Conservation (phyloP, 2,113 vertebrate species). For the Monopterus albus region DNA sequence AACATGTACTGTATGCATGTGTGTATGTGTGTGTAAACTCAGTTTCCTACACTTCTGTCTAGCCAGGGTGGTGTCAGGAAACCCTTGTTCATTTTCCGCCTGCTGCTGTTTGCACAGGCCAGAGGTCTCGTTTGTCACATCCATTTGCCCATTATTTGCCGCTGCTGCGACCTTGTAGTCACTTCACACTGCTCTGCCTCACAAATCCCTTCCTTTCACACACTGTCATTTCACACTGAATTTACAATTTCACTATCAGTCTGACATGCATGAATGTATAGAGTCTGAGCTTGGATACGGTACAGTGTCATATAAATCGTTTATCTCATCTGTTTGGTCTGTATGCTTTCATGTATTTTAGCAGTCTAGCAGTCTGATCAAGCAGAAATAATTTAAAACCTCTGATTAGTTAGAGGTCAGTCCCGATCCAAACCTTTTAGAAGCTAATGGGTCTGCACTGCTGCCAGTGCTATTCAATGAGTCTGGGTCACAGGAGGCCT, state of each 20-base stretch:
- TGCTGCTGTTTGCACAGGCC: slow-evolving; percentile 50
- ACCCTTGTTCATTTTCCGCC: slow-evolving; percentile 69
- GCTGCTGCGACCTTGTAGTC: slow-evolving; percentile 40
- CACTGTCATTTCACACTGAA: slow-evolving; percentile 3
- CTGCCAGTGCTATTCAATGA: too few relatives aligned
- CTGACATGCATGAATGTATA: background rate
- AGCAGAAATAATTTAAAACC: too few relatives aligned
- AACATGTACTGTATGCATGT: background rate
- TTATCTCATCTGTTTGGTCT: too few relatives aligned
- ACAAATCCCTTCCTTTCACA: slow-evolving; percentile 29
- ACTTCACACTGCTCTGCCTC: slow-evolving; percentile 29
- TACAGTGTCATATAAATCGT: background rate
- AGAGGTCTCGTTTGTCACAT: slow-evolving; percentile 68
- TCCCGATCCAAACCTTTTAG: too few relatives aligned
- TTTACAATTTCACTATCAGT: slow-evolving; percentile 9
- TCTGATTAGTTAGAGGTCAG: too few relatives aligned
- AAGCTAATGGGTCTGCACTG: too few relatives aligned
- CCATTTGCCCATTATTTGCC: slow-evolving; percentile 51
- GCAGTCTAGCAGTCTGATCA: too few relatives aligned
- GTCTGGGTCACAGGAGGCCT: too few relatives aligned
- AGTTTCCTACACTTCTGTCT: slow-evolving; percentile 76
- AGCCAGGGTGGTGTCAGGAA: slow-evolving; percentile 76
- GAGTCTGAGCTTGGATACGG: background rate
- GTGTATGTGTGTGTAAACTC: slow-evolving; percentile 45
- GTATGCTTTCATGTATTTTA: too few relatives aligned